Evolutionary conservation across 2,113 vertebrate genomes (phyloP), one percentile per base, ranked within the genome.

Genomic region (Toxotes jaculatrix): DNA sequence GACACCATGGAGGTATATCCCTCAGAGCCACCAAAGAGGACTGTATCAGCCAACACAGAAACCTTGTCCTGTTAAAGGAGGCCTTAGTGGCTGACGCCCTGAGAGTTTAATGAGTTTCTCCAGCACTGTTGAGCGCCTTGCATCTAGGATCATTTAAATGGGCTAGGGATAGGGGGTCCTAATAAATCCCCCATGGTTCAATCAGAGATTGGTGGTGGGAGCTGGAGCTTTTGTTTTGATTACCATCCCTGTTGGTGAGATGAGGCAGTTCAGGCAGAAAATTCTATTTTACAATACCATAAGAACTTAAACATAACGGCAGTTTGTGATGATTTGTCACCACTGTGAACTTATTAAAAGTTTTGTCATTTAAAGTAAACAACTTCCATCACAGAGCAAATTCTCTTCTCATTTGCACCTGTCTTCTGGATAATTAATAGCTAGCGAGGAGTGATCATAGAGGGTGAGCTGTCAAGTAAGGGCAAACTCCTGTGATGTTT

Each of bases 91-190:
- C 90, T 89, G 92, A 87, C 87, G 78, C 91, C 93, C 88, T 85
- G 91, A 90, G 92, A 93, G 92, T 93, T 92, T 94, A 95, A 95
- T 95, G 94, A 95, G 91, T 95, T 94, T 95, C 91, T 93, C 90
- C 74, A 75, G 91, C 86, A 63, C 94, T 64, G 91, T 84, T 81
- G 91, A 94, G 91, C 70, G 82, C 90, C 89, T 77, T 84, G 88
- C 92, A 93, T 89, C 89, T 80, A 82, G 90, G 88, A 93, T 92
- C 91, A 90, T 94, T 94, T 95, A 94, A 94, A 94, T 94, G 83
- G 89, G 86, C 88, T 59, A 72, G 88, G 86, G 91, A 91, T 87
- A 87, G 92, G 93, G 93, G 90, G 91, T 93, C 91, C 93, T 95
- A 95, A 95, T 95, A 94, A 95, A 95, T 94, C 93, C 92, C 94